These are phyloP conservation scores for Oithona nana DNA, from an alignment of 2,888 invertebrate genomes.

Conservation along the genomic window DNA sequence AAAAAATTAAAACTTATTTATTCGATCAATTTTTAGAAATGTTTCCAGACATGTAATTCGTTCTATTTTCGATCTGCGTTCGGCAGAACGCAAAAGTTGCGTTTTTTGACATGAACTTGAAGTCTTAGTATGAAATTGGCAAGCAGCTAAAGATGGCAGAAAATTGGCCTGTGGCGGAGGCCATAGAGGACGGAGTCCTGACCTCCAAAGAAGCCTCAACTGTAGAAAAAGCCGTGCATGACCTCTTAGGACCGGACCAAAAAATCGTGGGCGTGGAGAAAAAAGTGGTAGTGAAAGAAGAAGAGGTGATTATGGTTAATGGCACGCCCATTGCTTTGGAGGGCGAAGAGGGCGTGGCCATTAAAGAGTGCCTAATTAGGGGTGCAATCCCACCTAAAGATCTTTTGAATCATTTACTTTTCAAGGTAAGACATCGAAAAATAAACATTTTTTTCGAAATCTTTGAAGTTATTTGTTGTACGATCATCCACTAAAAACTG, in stretches of 20 bases:
- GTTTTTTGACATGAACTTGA: neutral
- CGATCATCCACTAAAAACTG: no score
- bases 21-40: no score
- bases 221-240: neutral
- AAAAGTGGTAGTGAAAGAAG: slow-evolving; percentile 34
- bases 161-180: neutral
- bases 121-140: neutral
- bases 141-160: neutral
- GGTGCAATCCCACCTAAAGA: slow-evolving; percentile 7
- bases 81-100: no score
- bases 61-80: no score
- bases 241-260: neutral
- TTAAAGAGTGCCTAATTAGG: slow-evolving; percentile 28
- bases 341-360: slow-evolving; percentile 45
- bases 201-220: neutral
- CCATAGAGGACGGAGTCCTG: neutral
- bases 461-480: no score
- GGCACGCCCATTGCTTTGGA: slow-evolving; percentile 46
- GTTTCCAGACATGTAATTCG: no score
- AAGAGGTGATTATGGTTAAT: slow-evolving; percentile 48
- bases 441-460: no score
- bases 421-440: no score
- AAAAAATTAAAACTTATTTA: no score
- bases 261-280: neutral
- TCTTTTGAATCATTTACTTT: slow-evolving; percentile 12